Evolutionary conservation across 2,113 vertebrate species (phyloP).

Genomic region (Ptilorrhoa leucosticta): DNA sequence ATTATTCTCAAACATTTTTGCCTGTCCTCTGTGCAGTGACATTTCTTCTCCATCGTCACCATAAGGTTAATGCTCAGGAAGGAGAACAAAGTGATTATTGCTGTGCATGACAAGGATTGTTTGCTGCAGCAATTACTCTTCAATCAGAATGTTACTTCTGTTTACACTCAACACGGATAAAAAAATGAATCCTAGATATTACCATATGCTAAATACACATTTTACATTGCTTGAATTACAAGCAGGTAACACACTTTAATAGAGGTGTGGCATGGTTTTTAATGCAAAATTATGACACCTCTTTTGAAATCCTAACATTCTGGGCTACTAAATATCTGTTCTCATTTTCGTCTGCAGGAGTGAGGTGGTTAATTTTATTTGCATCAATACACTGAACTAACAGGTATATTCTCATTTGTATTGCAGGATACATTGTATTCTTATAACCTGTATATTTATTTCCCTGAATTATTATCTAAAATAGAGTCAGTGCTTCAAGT

Average conservation of each 20-base stretch:
- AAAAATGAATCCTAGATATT: background rate
- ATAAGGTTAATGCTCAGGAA: background rate
- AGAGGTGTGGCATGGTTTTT: background rate
- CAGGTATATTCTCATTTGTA: background rate
- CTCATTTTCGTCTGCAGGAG: background rate
- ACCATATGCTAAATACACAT: background rate
- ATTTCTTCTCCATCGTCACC: background rate
- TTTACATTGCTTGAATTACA: background rate
- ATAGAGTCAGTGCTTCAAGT: background rate
- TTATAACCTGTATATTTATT: background rate
- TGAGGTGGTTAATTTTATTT: background rate
- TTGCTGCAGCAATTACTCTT: background rate
- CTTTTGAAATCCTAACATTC: background rate
- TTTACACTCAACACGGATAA: background rate
- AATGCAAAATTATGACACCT: background rate
- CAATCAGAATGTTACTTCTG: background rate
- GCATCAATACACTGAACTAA: background rate
- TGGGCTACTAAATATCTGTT: background rate
- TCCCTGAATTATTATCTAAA: background rate
- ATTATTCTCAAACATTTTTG: background rate
- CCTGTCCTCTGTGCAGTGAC: background rate
- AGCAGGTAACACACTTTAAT: background rate
- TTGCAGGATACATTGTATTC: background rate
- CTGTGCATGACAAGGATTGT: background rate
- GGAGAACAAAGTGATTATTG: background rate